Evolutionary conservation across 2,888 invertebrate species (phyloP).

Genomic region (Caenorhabditis virilis): DNA sequence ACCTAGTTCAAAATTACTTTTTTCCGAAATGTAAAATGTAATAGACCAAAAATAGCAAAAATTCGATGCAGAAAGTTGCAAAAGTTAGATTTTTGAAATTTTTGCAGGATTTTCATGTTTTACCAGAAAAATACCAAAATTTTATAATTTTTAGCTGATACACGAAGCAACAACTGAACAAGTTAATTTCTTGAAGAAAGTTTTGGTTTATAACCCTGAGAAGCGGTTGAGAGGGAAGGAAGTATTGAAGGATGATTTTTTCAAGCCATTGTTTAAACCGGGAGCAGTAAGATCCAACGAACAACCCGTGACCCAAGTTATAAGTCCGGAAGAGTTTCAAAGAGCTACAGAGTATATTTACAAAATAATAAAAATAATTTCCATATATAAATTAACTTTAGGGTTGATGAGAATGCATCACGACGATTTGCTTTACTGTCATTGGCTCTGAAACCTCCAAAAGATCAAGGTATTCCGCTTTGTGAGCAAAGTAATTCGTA

Average conservation of each 20-base stretch:
- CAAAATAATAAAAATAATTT: neutral
- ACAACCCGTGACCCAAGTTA: slow-evolving; percentile 34
- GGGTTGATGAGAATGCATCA: slow-evolving; percentile 16
- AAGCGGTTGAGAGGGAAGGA: slow-evolving; percentile 42
- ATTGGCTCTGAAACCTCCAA: slow-evolving; percentile 4
- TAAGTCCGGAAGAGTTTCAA: slow-evolving; percentile 38
- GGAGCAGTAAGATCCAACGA: slow-evolving; percentile 41
- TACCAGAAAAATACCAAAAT: neutral
- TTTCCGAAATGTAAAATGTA: no score
- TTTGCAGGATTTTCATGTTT: no score
- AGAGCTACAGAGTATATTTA: slow-evolving; percentile 17
- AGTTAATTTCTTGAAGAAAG: slow-evolving; percentile 36
- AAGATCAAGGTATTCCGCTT: slow-evolving; percentile 24
- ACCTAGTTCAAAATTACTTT: no score
- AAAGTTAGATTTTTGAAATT: no score
- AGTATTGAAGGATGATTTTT: slow-evolving; percentile 45
- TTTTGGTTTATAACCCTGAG: slow-evolving; percentile 50
- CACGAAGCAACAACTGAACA: slow-evolving; percentile 33
- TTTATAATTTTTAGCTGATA: slow-evolving; percentile 22
- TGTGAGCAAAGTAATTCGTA: slow-evolving; percentile 39
- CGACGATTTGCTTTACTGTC: slow-evolving; percentile 9
- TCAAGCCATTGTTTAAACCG: slow-evolving; percentile 27
- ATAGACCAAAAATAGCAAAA: no score
- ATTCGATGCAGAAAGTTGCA: no score
- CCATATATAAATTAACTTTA: neutral